Percentiles rank a stretch among this genome's conserved stretches.
Evolutionary conservation across 2,113 vertebrate species (phyloP).

Genomic region (Anas platyrhynchos): DNA sequence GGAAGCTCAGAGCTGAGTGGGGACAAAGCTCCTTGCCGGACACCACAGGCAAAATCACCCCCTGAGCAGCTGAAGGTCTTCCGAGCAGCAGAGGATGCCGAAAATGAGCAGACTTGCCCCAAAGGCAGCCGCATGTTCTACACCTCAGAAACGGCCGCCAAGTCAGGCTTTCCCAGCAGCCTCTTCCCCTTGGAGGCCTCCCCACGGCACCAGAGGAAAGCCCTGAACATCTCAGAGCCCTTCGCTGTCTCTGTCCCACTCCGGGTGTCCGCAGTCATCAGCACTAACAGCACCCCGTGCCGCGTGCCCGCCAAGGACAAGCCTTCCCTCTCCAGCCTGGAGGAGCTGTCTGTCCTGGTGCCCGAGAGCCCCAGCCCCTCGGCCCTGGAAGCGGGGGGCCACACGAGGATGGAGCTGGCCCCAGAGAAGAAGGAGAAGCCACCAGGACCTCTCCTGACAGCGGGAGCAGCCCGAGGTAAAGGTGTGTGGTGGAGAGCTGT

Average conservation of each 20-base stretch:
- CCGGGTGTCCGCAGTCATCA: constrained; percentile 94
- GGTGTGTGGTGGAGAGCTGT: neutral
- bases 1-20: constrained; percentile 72
- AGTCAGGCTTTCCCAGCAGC: constrained; percentile 84
- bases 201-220: constrained; percentile 90
- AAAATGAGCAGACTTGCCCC: constrained; percentile 85
- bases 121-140: constrained; percentile 94
- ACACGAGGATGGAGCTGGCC: neutral
- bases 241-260: constrained; percentile 94
- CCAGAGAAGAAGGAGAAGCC: constrained; percentile 62
- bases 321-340: constrained; percentile 76
- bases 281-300: constrained; percentile 93
- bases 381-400: neutral
- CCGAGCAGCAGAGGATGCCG: constrained; percentile 83
- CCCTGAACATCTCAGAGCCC: constrained; percentile 95
- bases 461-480: constrained; percentile 12
- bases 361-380: constrained; percentile 36
- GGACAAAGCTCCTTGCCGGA: constrained; percentile 50
- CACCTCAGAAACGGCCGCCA: constrained; percentile 80
- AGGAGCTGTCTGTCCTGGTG: constrained; percentile 76
- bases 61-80: constrained; percentile 97
- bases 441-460: neutral
- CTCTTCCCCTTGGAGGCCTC: constrained; percentile 94
- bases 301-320: constrained; percentile 85
- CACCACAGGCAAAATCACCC: constrained; percentile 74